Percentiles rank a stretch among this genome's conserved stretches.
These are phyloP conservation scores for Chalcis sispes DNA, from an alignment of 2,888 invertebrate species.

Conservation along the genomic window DNA sequence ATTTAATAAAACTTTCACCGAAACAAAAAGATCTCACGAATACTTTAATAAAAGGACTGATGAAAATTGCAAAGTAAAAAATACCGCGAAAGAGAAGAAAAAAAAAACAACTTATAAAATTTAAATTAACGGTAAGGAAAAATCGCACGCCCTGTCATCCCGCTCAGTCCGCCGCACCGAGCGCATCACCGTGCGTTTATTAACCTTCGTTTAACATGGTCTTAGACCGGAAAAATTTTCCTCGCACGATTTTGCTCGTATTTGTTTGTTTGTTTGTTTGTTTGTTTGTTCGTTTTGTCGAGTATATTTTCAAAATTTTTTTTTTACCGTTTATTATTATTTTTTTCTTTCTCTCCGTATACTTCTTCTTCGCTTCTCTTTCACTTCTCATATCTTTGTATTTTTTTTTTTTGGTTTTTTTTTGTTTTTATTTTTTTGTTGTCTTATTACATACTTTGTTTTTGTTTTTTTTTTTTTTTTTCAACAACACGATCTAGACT, in stretches of 20 bases:
- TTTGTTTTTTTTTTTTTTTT: conserved; percentile 72
- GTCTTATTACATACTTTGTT: conserved; percentile 61
- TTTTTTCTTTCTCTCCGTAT: conserved; percentile 31
- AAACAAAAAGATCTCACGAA: no score
- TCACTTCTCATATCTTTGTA: conserved; percentile 56
- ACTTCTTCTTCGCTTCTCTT: conserved; percentile 33
- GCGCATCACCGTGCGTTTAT: conserved; percentile 32
- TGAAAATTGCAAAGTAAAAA: no score
- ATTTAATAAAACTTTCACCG: no score
- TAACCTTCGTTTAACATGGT: conserved; percentile 61
- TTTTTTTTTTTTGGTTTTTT: no score
- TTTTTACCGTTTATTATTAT: conserved; percentile 51
- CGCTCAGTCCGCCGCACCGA: conserved; percentile 70
- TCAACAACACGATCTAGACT: conserved; percentile 76
- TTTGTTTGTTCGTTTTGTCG: conserved; percentile 39
- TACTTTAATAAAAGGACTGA: no score
- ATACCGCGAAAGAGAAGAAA: conserved; percentile 7
- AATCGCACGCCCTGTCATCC: conserved; percentile 49
- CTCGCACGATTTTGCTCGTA: conserved; percentile 41
- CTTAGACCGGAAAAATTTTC: conserved; percentile 67
- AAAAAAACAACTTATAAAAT: conserved; percentile 22
- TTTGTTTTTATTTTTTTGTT: conserved; percentile 46
- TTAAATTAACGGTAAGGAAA: conserved; percentile 33
- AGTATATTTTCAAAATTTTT: conserved; percentile 54
- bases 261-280: conserved; percentile 36